phyloP scores from a whole-genome alignment of 2,888 invertebrate genomes.

The Sturmia bella region DNA sequence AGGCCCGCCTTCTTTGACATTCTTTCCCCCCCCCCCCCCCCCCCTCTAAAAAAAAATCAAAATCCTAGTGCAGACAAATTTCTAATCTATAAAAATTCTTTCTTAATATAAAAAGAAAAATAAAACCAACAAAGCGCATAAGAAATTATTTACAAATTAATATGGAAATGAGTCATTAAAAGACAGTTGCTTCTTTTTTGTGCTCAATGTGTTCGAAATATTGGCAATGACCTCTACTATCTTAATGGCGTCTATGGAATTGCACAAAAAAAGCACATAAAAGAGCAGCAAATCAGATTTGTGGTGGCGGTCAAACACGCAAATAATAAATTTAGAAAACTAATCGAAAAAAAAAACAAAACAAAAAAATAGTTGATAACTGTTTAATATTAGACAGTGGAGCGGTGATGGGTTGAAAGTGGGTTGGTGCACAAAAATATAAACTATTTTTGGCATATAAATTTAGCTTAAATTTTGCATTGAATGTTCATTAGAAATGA shows the following conservation, averaged over 20 bases:
- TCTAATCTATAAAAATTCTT: not conserved
- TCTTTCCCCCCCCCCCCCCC: no score
- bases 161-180: conserved; percentile 32
- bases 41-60: no score
- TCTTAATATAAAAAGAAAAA: not conserved
- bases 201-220: not conserved
- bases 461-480: no score
- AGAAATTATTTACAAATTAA: not conserved
- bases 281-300: not conserved
- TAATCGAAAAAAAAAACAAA: not conserved
- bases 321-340: conserved; percentile 5
- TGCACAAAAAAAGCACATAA: not conserved
- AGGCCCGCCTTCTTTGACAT: no score
- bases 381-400: no score
- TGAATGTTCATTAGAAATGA: no score
- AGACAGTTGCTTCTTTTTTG: not conserved
- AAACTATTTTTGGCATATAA: no score
- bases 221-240: conserved; percentile 40
- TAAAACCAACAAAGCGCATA: not conserved
- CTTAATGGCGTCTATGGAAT: conserved; percentile 21
- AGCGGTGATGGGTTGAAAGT: not conserved
- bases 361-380: not conserved
- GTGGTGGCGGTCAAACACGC: conserved; percentile 9
- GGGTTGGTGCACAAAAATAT: no score
- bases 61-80: not conserved